phyloP scores from a whole-genome alignment of 2,113 vertebrate species.

The Crocuta crocuta region DNA sequence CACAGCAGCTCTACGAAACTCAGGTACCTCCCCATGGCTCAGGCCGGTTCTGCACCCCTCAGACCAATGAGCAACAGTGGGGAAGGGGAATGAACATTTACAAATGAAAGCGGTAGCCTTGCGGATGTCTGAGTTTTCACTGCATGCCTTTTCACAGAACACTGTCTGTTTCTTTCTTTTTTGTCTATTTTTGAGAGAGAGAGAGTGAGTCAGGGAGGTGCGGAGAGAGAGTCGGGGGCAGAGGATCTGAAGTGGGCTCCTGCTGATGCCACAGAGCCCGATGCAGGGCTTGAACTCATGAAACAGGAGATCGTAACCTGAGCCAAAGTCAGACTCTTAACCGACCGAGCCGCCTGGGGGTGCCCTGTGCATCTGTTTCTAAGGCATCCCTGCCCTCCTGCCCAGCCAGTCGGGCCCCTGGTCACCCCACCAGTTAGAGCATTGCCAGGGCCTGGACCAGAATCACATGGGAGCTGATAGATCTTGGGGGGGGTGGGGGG shows the following conservation, averaged over 20 bases:
- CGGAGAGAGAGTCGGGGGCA: no score
- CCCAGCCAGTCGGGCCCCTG: background rate
- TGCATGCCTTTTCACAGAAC: background rate
- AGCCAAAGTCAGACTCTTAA: no score
- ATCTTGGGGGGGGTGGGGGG: accelerated
- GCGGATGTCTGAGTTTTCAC: background rate
- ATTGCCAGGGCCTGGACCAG: background rate
- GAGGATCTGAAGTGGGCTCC: no score
- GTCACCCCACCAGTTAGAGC: background rate
- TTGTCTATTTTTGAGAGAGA: no score
- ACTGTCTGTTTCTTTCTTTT: no score
- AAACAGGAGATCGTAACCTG: no score
- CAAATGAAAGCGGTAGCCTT: background rate
- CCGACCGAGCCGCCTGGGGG: no score
- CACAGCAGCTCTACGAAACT: background rate
- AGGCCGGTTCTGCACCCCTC: background rate
- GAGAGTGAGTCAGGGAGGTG: no score
- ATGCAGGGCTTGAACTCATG: no score
- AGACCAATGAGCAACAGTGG: background rate
- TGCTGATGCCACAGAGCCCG: no score
- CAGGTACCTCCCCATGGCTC: background rate
- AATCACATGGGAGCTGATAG: background rate
- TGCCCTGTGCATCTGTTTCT: no score
- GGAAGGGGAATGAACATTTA: background rate
- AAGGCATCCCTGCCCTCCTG: background rate